phyloP scores from a whole-genome alignment of 2,113 vertebrate species.

The Aegithalos caudatus region DNA sequence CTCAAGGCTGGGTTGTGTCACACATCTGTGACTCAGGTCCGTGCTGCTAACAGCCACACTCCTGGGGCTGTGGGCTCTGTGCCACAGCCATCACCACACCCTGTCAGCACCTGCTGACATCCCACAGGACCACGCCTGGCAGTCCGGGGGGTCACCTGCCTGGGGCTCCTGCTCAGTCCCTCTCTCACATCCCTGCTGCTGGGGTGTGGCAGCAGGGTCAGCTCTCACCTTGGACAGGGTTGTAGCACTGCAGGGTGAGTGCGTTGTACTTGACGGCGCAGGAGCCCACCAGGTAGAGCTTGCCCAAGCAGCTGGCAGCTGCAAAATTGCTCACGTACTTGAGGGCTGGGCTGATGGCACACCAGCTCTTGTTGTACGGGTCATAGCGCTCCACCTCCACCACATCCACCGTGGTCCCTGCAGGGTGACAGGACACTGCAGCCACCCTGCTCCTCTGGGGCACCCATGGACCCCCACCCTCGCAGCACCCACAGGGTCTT shows the following conservation, averaged over 20 bases:
- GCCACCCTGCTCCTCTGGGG: background rate
- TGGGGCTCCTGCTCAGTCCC: too few species aligned
- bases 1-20: background rate
- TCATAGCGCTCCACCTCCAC: slow-evolving; percentile 95
- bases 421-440: accelerated
- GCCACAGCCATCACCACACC: background rate
- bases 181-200: too few species aligned
- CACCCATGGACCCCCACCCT: accelerated
- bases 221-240: slow-evolving; percentile 86
- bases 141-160: background rate
- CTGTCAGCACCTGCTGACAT: accelerated
- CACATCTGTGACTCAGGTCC: background rate
- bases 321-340: slow-evolving; percentile 97
- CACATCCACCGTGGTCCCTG: slow-evolving; percentile 81
- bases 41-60: background rate
- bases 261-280: slow-evolving; percentile 95
- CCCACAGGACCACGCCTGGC: accelerated
- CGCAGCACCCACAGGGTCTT: accelerated
- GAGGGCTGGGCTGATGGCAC: slow-evolving; percentile 78
- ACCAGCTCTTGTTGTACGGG: slow-evolving; percentile 89
- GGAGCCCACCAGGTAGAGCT: slow-evolving; percentile 93
- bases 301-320: slow-evolving; percentile 80
- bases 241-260: slow-evolving; percentile 95
- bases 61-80: background rate
- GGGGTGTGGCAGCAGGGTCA: accelerated